Base-by-base conservation (phyloP, 1,140 invertebrate genomes). In the Calephelis virginiensis region DNA sequence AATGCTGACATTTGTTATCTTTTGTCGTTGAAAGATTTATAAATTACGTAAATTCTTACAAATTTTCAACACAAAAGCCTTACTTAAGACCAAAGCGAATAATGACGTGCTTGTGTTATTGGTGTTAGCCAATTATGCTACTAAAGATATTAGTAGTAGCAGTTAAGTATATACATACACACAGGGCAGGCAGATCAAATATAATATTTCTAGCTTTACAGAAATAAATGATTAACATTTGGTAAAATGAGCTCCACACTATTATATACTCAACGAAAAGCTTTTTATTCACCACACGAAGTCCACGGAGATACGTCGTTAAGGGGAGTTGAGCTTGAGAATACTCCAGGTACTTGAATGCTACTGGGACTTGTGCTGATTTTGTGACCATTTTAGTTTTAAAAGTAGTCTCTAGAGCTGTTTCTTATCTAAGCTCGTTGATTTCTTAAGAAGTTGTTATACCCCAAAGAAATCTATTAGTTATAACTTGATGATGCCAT, bases 231-330 rank as follows among this genome's bases (percentile, higher is more conserved):
- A 6, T 14, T 10, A 6, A 56, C 9, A 14, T 11, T 17, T 6
- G 28, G 9, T 56, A 37, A 5, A 6, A 14, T 56, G 28, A 28
- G 11, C 53, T 56, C 53, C 28, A 56, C 28, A 56, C 10, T 56
- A 56, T 37, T 12, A 11, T 8, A 28, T 2, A 14, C 13, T 43
- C 40, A 43, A 56, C 11, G 14, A 40, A 43, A 43, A 38, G 46
- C 61, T 81, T 78, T 67, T 74, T 75, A 78, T 81, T 74, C 73
- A 59, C 60, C 67, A 73, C 72, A 76, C 70, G 75, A 46, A 64
- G n/a, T 68, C 47, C 48, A 64, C 64, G 43, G 11, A 63, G 64
- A 40, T 64, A 66, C 60, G 67, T 61, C 47, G 68, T 70, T 73
- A 62, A 66, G 63, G 68, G 62, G 40, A 61, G 60, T 64, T n/a